A percentile compares a stretch with the other conserved stretches of the same genome.
These are phyloP conservation scores for Gymnarchus niloticus DNA, from an alignment of 2,113 vertebrate species.

Conservation along the genomic window DNA sequence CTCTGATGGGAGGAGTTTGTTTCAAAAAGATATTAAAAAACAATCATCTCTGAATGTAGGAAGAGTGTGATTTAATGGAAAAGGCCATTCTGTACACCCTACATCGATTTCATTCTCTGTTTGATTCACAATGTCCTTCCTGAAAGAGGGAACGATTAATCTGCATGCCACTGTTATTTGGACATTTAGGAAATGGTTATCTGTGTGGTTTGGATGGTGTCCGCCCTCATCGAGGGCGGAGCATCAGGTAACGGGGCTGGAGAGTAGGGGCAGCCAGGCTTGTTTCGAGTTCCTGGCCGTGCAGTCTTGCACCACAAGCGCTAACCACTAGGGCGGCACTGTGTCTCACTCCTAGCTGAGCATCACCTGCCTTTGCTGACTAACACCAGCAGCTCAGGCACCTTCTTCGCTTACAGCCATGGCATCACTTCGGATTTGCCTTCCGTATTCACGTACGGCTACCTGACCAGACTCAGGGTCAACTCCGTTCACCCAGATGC, in stretches of 20 bases:
- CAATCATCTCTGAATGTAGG: neutral
- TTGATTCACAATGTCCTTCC: constrained; percentile 3
- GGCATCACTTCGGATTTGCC: no score
- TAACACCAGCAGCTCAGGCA: no score
- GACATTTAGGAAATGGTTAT: constrained; percentile 49
- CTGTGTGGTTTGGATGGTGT: constrained; percentile 19
- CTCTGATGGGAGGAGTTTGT: neutral
- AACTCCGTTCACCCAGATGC: neutral
- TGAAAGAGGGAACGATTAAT: constrained; percentile 47
- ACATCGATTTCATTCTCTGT: constrained; percentile 32
- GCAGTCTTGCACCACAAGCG: no score
- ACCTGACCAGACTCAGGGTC: no score
- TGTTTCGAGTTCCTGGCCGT: no score
- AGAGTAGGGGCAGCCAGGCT: constrained; percentile 28
- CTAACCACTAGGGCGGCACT: no score
- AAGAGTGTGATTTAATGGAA: neutral
- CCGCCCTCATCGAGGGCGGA: constrained; percentile 44
- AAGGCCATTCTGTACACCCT: constrained; percentile 26
- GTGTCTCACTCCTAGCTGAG: no score
- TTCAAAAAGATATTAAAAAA: neutral
- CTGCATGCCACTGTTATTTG: constrained; percentile 38
- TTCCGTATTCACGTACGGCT: no score
- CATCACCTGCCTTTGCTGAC: no score
- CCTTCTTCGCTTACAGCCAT: no score
- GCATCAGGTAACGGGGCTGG: constrained; percentile 55